Percentiles rank a stretch among this genome's conserved stretches.
Conservation (phyloP, 2,888 invertebrate genomes). For the Eurois occulta region DNA sequence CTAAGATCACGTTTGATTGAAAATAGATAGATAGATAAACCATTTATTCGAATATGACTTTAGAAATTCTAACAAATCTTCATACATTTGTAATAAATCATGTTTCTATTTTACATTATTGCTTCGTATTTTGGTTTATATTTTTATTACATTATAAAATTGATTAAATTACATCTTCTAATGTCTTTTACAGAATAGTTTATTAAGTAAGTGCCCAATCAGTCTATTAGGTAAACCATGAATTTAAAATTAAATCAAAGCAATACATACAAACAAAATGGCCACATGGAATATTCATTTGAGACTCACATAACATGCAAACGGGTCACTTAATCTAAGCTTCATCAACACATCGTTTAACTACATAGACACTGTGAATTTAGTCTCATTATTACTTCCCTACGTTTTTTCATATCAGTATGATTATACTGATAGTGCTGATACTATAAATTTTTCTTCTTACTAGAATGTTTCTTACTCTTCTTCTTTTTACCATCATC, state of each 20-base stretch:
- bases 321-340: conserved; percentile 27
- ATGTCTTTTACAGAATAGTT: conserved; percentile 27
- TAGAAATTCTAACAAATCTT: background rate
- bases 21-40: too few species aligned
- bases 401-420: conserved; percentile 41
- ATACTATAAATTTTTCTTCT: conserved; percentile 73
- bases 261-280: conserved; percentile 49
- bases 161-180: conserved; percentile 3
- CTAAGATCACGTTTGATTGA: background rate
- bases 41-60: too few species aligned
- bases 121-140: background rate
- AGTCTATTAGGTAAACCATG: conserved; percentile 39
- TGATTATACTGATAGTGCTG: background rate
- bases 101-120: conserved; percentile 15
- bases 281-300: conserved; percentile 59
- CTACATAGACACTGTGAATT: conserved; percentile 28
- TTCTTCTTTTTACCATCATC: conserved; percentile 77
- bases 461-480: conserved; percentile 73
- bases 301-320: conserved; percentile 45
- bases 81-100: background rate
- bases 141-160: background rate
- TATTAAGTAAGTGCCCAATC: conserved; percentile 45
- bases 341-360: conserved; percentile 20
- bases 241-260: conserved; percentile 25
- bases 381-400: conserved; percentile 23